Evolutionary conservation across 2,888 invertebrate genomes (phyloP).

Genomic region (Cataglyphis albicans): DNA sequence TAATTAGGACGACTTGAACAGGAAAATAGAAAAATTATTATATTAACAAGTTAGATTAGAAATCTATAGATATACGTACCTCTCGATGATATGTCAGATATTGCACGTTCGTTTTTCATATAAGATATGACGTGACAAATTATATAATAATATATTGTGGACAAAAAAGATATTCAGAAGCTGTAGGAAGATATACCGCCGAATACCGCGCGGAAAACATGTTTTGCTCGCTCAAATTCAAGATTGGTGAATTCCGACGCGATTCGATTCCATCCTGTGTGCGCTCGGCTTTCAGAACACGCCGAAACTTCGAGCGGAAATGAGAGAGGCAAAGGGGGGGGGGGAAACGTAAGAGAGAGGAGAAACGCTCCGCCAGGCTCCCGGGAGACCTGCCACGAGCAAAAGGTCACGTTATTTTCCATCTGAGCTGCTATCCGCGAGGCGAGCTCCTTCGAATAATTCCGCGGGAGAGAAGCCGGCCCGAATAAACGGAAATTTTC

Average conservation of each 20-base stretch:
- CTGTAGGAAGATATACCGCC: background rate
- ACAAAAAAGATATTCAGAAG: conserved; percentile 10
- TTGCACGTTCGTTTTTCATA: background rate
- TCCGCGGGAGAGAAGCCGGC: conserved; percentile 76
- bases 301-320: conserved; percentile 62
- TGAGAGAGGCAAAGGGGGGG: conserved; percentile 38
- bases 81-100: conserved; percentile 1
- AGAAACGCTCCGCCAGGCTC: conserved; percentile 47
- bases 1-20: background rate
- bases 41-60: background rate
- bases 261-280: conserved; percentile 31
- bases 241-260: conserved; percentile 31
- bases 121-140: conserved; percentile 10
- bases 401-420: conserved; percentile 86
- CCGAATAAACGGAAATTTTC: conserved; percentile 84
- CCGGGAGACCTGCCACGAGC: conserved; percentile 83
- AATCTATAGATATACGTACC: background rate
- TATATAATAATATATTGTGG: background rate
- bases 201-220: conserved; percentile 27
- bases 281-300: conserved; percentile 37
- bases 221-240: conserved; percentile 30
- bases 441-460: conserved; percentile 82
- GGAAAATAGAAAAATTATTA: background rate
- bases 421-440: conserved; percentile 83
- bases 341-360: conserved; percentile 24